Evolutionary conservation across 2,888 invertebrate species (phyloP).

Genomic region (Eupithecia exiguata): DNA sequence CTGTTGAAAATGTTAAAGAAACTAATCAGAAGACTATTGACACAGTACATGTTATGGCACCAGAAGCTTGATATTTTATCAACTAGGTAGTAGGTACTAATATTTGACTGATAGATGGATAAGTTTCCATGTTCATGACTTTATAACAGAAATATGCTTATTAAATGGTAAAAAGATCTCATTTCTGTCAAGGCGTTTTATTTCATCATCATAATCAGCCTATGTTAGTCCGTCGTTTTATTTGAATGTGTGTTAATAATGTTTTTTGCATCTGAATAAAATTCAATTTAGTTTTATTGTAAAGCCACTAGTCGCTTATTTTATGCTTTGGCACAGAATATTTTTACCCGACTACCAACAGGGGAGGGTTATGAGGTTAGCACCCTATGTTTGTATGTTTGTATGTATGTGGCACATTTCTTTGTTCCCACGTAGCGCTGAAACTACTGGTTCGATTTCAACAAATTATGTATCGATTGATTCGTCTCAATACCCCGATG

Average conservation of each 20-base stretch:
- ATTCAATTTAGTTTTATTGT: not conserved
- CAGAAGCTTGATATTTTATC: not conserved
- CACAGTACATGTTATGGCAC: not conserved
- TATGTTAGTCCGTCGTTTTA: too few species aligned
- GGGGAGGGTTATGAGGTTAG: too few species aligned
- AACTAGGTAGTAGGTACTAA: not conserved
- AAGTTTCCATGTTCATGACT: not conserved
- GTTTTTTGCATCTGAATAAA: not conserved
- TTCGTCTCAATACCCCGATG: too few species aligned
- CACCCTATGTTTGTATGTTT: too few species aligned
- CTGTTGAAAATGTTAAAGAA: not conserved
- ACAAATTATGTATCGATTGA: too few species aligned
- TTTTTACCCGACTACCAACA: too few species aligned
- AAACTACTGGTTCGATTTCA: too few species aligned
- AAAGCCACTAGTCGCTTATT: not conserved
- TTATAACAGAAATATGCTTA: not conserved
- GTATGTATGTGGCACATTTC: too few species aligned
- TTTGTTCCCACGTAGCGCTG: too few species aligned
- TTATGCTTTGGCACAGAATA: too few species aligned
- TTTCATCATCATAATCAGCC: too few species aligned
- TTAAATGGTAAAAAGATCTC: constrained; percentile 2
- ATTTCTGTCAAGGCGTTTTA: not conserved
- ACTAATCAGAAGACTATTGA: not conserved
- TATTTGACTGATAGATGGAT: not conserved
- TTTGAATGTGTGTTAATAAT: not conserved